Conservation (phyloP, 1,140 invertebrate genomes). For the Eufriesea mexicana region DNA sequence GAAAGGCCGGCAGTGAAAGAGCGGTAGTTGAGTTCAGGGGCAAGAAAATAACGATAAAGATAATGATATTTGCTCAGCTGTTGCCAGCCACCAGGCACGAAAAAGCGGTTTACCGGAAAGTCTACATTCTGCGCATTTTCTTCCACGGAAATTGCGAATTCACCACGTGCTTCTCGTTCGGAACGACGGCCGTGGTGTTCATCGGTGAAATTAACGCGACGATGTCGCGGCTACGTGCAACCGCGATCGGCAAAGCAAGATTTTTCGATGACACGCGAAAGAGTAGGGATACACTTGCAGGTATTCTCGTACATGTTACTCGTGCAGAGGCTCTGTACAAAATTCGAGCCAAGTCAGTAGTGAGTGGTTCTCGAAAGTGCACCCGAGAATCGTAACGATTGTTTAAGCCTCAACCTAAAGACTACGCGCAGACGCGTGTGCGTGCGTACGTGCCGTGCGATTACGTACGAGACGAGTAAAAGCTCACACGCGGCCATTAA, state of each 20-base stretch:
- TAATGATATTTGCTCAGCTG: conserved; percentile 55
- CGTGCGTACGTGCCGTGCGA: background rate
- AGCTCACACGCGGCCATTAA: background rate
- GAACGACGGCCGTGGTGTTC: background rate
- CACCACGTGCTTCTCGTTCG: background rate
- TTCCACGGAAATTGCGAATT: conserved; percentile 16
- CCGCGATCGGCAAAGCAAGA: background rate
- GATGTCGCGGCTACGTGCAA: background rate
- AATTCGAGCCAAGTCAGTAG: too few relatives aligned
- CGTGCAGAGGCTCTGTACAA: too few relatives aligned
- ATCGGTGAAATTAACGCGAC: background rate
- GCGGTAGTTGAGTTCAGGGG: conserved; percentile 36
- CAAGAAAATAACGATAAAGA: conserved; percentile 43
- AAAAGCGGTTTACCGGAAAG: conserved; percentile 25
- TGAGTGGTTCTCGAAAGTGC: too few relatives aligned
- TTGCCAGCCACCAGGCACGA: conserved; percentile 1
- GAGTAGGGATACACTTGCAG: too few relatives aligned
- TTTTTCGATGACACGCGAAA: too few relatives aligned
- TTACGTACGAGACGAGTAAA: background rate
- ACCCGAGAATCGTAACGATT: background rate
- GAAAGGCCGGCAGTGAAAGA: background rate
- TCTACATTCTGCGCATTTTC: conserved; percentile 24
- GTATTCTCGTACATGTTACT: too few relatives aligned
- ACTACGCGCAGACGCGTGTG: too few relatives aligned
- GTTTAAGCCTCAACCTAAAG: background rate